Conservation (phyloP, 2,888 invertebrate species). For the Neoscelio sp. region DNA sequence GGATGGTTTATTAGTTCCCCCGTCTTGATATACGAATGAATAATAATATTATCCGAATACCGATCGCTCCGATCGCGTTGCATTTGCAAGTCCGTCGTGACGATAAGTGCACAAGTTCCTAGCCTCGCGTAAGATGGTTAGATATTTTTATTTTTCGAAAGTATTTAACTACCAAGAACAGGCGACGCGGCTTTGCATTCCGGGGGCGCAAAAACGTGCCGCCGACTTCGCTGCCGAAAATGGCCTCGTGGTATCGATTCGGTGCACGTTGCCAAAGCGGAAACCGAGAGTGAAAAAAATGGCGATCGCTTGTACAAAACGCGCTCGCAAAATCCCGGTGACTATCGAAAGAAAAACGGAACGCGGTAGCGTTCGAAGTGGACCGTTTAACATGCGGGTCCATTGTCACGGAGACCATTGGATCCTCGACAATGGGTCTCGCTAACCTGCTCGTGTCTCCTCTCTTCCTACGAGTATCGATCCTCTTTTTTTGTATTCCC, state of each 20-base stretch:
- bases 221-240: constrained; percentile 28
- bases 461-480: constrained; percentile 72
- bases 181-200: neutral
- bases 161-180: constrained; percentile 26
- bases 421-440: constrained; percentile 73
- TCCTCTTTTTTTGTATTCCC: constrained; percentile 63
- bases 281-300: constrained; percentile 66
- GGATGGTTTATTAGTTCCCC: constrained; percentile 53
- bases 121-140: neutral
- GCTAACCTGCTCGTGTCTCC: constrained; percentile 70
- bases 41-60: no score
- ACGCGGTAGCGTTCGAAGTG: constrained; percentile 69
- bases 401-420: constrained; percentile 76
- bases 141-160: neutral
- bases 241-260: constrained; percentile 52
- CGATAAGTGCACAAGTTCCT: no score
- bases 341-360: constrained; percentile 66
- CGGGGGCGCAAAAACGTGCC: constrained; percentile 36
- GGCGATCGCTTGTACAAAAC: constrained; percentile 62
- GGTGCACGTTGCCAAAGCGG: constrained; percentile 47
- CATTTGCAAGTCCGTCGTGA: no score
- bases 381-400: constrained; percentile 78
- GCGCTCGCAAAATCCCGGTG: constrained; percentile 52
- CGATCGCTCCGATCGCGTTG: no score
- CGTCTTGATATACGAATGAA: constrained; percentile 22